Base-by-base conservation (phyloP, 2,888 invertebrate genomes). In the Nematopogon swammerdamellus region DNA sequence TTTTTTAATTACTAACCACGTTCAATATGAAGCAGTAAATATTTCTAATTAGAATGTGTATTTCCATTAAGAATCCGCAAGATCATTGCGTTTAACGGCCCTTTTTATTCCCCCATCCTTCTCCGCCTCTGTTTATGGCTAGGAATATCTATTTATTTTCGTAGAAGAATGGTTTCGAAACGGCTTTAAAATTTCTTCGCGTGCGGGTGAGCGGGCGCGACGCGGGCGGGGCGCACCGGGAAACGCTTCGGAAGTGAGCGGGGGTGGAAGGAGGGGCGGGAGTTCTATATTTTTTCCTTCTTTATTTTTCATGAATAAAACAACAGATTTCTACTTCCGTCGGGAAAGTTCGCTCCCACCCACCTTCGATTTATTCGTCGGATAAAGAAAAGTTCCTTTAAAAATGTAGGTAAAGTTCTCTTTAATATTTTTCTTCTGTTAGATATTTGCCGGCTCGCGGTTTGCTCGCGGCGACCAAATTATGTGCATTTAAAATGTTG, bases 271-370 rank as follows among this genome's bases (percentile, higher is more conserved):
- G 20, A 25, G n/a, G 46, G 46, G 46, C 46, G 25, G 14, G 45
- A 17, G 46, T 46, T 46, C 30, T 2, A 30, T 36, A 42, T 36
- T 47, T 36, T 46, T 55, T 56, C 45, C 49, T 65, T 62, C 63
- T 70, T 70, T 67, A 64, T 72, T 73, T 72, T 74, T 73, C 71
- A 79, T 77, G 79, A 79, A 79, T 79, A 79, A 79, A 77, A 77
- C 76, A 79, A 75, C 75, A 74, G 76, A 72, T 73, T 66, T 70
- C 70, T 73, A 67, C 72, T 72, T 72, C 68, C 71, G 68, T 58
- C 64, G 69, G 60, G 64, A 70, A 72, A 61, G 72, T 72, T 36
- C 36, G 36, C 68, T 71, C 70, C 72, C 75, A 67, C 68, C 75
- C 69, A 75, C 75, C 75, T 79, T 79, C 79, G 76, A 77, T 79